Evolutionary conservation across 2,888 invertebrate species (phyloP), one percentile per base, ranked within the genome.

Genomic region (Thereva nobilitata): DNA sequence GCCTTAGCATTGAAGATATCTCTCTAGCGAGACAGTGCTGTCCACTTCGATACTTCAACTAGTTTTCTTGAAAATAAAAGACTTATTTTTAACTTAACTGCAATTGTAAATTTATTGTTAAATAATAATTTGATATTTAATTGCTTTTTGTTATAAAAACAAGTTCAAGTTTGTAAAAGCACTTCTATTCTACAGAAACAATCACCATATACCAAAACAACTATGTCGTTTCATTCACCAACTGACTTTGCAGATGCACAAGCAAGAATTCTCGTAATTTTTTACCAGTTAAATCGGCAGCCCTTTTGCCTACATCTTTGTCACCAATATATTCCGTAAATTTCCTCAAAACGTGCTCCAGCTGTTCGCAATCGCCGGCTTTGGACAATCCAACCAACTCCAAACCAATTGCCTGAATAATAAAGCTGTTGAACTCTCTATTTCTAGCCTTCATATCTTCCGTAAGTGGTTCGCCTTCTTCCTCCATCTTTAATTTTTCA

Each of bases 161-260:
- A 23, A 23, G 23, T 23, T 23, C 23, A 23, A 23, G 23, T 23
- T 23, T 2, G 23, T 23, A 23, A 23, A 2, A 23, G n/a, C n/a
- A n/a, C n/a, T n/a, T 23, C 23, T 23, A 23, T 2, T 23, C 23
- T 23, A 23, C 23, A 23, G 42, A 3, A 9, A 42, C 42, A 42
- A 42, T 42, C 7, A 42, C 42, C 8, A 42, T 3, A 7, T 6
- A 49, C 12, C 12, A 49, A 8, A 42, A 3, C 9, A 8, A 42
- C 9, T 8, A 8, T 3, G 7, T 42, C 2, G 42, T 8, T 42
- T 6, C 59, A 49, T 55, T 74, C 70, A 77, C 53, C 55, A 80
- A 72, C 72, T 76, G 76, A 4, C 73, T 76, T 69, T 79, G 78
- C 67, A 80, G 71, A 35, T 74, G 74, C 7, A 78, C 45, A 34